A percentile compares a stretch with the other conserved stretches of the same genome.
Evolutionary conservation across 2,888 invertebrate species (phyloP).

Genomic region (Aspidiotus destructor): DNA sequence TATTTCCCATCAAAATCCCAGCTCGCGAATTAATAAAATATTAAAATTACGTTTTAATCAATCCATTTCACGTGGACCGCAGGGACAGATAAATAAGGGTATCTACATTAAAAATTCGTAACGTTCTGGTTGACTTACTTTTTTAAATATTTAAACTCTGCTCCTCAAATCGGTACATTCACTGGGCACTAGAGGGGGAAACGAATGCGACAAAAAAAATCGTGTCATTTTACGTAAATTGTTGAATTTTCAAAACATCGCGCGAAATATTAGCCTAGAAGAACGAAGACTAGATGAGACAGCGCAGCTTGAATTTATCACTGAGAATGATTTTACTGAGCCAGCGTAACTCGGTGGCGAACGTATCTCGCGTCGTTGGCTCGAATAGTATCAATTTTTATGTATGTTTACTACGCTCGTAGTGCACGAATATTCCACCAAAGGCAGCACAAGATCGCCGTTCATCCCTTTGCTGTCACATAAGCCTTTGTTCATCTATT

Average conservation of each 20-base stretch:
- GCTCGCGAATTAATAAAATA: conserved; percentile 1
- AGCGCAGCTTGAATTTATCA: conserved; percentile 11
- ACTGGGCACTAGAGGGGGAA: no score
- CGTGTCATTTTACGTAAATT: no score
- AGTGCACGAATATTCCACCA: conserved; percentile 19
- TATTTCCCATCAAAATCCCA: no score
- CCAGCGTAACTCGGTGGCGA: conserved; percentile 18
- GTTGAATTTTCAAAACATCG: not conserved
- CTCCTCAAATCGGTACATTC: no score
- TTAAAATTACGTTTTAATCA: conserved; percentile 1
- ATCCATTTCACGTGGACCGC: not conserved
- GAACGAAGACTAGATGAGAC: conserved; percentile 14
- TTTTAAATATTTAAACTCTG: no score
- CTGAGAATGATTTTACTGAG: conserved; percentile 20
- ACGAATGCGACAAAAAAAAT: no score
- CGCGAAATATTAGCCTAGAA: not conserved
- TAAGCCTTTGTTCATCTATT: not conserved
- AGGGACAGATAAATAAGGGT: not conserved
- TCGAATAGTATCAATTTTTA: not conserved
- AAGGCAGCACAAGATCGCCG: conserved; percentile 16
- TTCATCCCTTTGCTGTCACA: conserved; percentile 6
- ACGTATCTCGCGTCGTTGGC: conserved; percentile 9
- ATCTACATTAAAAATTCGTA: not conserved
- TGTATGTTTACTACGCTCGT: not conserved
- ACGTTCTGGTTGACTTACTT: no score